phyloP scores from a whole-genome alignment of 2,797 vertebrate genomes.

The Pelochelys cantorii region DNA sequence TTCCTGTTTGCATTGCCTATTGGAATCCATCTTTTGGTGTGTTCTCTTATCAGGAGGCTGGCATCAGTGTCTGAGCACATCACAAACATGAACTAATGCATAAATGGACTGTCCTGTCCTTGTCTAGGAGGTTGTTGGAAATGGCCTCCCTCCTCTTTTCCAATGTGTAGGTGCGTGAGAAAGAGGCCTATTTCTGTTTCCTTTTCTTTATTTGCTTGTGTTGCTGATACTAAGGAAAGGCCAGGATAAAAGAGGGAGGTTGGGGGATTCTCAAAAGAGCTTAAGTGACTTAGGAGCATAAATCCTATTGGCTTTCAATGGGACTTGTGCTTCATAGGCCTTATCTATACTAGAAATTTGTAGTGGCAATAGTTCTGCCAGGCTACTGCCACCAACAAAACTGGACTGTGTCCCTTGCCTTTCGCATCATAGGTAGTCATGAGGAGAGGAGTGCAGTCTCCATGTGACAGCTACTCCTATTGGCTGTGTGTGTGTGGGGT shows the following conservation, averaged over 20 bases:
- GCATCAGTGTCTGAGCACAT: background rate
- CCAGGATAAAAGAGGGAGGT: background rate
- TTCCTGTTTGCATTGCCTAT: background rate
- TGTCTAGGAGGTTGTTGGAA: background rate
- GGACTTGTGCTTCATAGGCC: background rate
- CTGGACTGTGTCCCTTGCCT: background rate
- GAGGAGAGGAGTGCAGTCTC: background rate
- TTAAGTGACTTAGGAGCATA: background rate
- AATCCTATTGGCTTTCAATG: background rate
- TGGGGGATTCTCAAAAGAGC: background rate
- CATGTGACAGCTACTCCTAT: background rate
- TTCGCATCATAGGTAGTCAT: background rate
- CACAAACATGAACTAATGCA: background rate
- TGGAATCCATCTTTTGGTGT: background rate
- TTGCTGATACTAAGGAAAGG: background rate
- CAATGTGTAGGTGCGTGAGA: background rate
- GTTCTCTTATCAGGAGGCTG: background rate
- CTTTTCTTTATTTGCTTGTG: background rate
- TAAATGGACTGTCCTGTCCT: background rate
- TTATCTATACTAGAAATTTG: background rate
- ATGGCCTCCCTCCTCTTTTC: background rate
- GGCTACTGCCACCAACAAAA: rapidly evolving
- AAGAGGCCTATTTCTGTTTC: background rate
- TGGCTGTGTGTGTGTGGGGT: too few species aligned
- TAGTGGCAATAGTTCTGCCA: background rate